These are phyloP conservation scores for Apamea monoglypha DNA, from an alignment of 2,888 invertebrate species.

Conservation along the genomic window DNA sequence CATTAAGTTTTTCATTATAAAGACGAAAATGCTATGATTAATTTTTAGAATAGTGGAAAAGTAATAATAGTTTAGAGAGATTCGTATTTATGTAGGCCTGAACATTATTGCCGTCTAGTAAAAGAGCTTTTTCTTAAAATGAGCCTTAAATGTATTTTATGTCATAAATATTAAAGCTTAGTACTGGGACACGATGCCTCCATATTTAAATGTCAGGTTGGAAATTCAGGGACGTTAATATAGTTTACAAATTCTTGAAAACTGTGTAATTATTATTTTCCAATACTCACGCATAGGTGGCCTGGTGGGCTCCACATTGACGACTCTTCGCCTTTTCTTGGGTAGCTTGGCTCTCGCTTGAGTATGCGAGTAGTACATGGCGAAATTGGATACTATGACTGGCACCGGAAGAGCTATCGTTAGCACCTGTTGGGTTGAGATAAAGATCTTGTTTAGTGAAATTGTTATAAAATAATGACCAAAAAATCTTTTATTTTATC, in stretches of 20 bases:
- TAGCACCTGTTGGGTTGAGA: constrained; percentile 87
- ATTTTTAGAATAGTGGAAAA: neutral
- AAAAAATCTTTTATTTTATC: neutral
- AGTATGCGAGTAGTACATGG: constrained; percentile 98
- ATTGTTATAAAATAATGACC: neutral
- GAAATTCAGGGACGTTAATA: neutral
- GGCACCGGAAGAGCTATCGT: constrained; percentile 99
- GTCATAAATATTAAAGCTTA: neutral
- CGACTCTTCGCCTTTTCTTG: constrained; percentile 98
- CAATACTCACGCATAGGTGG: constrained; percentile 90
- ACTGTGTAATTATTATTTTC: neutral
- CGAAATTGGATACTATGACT: constrained; percentile 99
- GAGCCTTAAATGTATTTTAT: neutral
- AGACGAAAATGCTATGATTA: neutral
- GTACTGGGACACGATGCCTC: too few relatives aligned
- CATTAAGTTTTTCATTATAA: constrained; percentile 11
- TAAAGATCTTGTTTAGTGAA: neutral
- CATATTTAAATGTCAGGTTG: neutral
- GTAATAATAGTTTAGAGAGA: neutral
- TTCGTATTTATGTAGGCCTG: neutral
- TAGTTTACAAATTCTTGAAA: neutral
- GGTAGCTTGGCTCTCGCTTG: constrained; percentile 99
- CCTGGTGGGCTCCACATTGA: constrained; percentile 98
- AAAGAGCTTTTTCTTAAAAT: neutral
- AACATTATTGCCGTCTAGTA: neutral